These are phyloP conservation scores for Sarcophaga variegata DNA, from an alignment of 2,888 invertebrate genomes.

Conservation along the genomic window DNA sequence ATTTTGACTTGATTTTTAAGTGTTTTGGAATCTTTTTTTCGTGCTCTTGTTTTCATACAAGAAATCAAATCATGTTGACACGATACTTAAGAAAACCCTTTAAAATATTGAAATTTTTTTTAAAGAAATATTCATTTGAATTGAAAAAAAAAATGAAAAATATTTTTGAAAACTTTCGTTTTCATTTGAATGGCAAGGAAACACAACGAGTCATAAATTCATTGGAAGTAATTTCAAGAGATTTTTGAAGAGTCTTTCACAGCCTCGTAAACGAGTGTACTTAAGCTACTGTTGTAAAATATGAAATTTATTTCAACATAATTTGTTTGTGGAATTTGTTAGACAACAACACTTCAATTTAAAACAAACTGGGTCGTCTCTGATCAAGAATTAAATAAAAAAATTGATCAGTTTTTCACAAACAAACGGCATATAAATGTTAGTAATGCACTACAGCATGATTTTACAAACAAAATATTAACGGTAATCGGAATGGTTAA, in stretches of 20 bases:
- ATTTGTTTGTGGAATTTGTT: no score
- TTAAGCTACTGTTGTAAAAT: constrained; percentile 25
- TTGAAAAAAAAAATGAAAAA: neutral
- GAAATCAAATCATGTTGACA: constrained; percentile 31
- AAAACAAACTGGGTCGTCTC: no score
- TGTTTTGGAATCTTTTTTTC: constrained; percentile 9
- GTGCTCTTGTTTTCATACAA: no score
- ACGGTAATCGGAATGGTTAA: no score
- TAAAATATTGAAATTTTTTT: constrained; percentile 24
- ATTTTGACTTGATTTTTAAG: constrained; percentile 13
- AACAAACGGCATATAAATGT: no score
- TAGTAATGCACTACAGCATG: no score
- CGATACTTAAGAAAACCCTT: constrained; percentile 43
- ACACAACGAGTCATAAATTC: constrained; percentile 9
- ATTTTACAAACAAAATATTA: no score
- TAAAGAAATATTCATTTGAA: neutral
- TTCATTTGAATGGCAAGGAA: neutral
- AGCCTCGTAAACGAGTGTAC: neutral
- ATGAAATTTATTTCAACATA: no score
- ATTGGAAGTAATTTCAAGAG: constrained; percentile 28
- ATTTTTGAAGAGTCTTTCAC: constrained; percentile 27
- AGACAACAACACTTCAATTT: no score
- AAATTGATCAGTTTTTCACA: no score
- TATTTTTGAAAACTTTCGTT: constrained; percentile 24
- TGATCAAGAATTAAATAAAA: no score